Evolutionary conservation across 2,797 vertebrate species (phyloP).

Genomic region (Sphenopsis melanotis): DNA sequence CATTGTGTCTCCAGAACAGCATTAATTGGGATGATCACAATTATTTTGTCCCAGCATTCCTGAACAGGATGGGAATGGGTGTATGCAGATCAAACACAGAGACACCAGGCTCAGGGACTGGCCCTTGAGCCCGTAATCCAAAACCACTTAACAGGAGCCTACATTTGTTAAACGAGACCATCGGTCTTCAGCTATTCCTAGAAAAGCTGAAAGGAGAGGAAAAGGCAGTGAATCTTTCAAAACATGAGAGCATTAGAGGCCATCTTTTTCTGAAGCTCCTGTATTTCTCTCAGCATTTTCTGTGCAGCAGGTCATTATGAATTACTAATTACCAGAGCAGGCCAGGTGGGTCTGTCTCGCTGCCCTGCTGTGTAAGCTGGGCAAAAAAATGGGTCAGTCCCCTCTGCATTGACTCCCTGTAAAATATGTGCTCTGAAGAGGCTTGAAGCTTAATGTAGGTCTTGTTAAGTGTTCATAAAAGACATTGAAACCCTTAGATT

Average conservation of each 20-base stretch:
- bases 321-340: conserved; percentile 8
- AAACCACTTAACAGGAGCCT: neutral
- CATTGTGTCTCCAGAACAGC: neutral
- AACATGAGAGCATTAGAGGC: neutral
- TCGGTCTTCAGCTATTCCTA: neutral
- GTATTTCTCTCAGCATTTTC: neutral
- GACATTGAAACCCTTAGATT: conserved; percentile 30
- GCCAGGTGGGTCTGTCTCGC: neutral
- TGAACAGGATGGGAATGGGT: neutral
- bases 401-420: neutral
- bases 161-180: neutral
- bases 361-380: conserved; percentile 21
- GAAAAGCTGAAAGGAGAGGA: neutral
- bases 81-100: neutral
- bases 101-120: neutral
- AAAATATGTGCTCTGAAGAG: conserved; percentile 28
- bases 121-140: neutral
- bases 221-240: neutral
- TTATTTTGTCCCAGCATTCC: neutral
- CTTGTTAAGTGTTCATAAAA: conserved; percentile 43
- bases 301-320: neutral
- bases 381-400: neutral
- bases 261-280: neutral
- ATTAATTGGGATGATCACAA: neutral
- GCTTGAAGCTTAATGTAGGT: conserved; percentile 20